Base-by-base conservation (phyloP, 2,113 vertebrate genomes). In the Anoplopoma fimbria region DNA sequence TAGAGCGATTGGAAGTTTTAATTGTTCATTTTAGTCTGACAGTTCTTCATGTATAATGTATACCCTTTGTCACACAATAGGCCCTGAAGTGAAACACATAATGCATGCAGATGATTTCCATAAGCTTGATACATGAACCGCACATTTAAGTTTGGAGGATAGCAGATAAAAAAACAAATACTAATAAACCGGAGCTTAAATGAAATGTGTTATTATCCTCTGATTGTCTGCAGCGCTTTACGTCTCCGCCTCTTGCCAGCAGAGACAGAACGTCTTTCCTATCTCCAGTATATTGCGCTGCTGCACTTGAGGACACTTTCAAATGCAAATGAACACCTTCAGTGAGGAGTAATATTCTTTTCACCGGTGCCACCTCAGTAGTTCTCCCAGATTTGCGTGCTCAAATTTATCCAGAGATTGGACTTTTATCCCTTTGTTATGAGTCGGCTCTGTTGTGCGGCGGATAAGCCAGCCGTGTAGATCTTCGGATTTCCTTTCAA, bases 31-130 rank as follows among this genome's bases (percentile, higher is more conserved):
- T 82, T 69, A 82, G 65, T 82, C n/a, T 75, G 75, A 76, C 64
- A 80, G 15, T 51, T 45, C 55, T 80, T 91, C 74, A 90, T 92
- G 88, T 93, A 85, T 89, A 90, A 92, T 89, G 69, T 69, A 93
- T 72, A 62, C 5, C 23, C 83, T 83, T 84, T 81, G 84, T 88
- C 51, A 85, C 42, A 78, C 76, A 89, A 78, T 29, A 69, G 55
- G 42, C 70, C 79, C 83, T 38, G 62, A 70, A 83, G 89, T 67
- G 27, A 81, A 84, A 82, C 69, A 36, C 88, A 75, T 89, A 67
- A 91, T 91, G 68, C 61, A 90, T 87, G 81, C 79, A 68, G 47
- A 77, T 83, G 60, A 87, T 67, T 58, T 69, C 81, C 83, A 77
- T 27, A 33, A 86, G 90, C 83, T 79, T 25, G 69, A 79, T 81